Percentiles rank a stretch among this genome's conserved stretches.
Evolutionary conservation across 2,888 invertebrate genomes (phyloP).

Genomic region (Autographa gamma): DNA sequence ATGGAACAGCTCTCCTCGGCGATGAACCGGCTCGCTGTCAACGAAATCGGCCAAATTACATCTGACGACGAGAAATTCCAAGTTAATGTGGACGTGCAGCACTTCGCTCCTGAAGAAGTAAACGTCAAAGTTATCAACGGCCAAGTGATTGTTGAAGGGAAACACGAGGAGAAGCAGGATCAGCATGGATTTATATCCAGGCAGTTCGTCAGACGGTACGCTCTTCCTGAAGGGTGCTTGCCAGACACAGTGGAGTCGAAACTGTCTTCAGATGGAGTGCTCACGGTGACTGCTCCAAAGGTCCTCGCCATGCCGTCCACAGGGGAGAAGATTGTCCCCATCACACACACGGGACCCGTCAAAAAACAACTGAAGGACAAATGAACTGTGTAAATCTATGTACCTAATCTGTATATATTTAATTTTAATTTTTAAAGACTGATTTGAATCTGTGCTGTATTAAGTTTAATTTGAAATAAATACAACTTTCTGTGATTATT

Average conservation of each 20-base stretch:
- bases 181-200: conserved; percentile 92
- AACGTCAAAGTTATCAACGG: conserved; percentile 92
- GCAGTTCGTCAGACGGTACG: conserved; percentile 92
- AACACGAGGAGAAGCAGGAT: conserved; percentile 93
- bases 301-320: conserved; percentile 77
- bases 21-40: conserved; percentile 78
- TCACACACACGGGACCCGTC: conserved; percentile 89
- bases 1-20: conserved; percentile 74
- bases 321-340: conserved; percentile 89
- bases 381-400: conserved; percentile 29
- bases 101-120: conserved; percentile 93
- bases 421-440: conserved; percentile 67
- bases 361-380: conserved; percentile 68
- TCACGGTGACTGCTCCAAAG: conserved; percentile 92
- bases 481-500: not conserved
- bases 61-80: conserved; percentile 89
- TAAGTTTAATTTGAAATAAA: conserved; percentile 51
- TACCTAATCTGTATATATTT: conserved; percentile 24
- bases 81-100: conserved; percentile 93
- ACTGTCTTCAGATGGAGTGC: conserved; percentile 93
- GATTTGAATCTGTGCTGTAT: conserved; percentile 60
- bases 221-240: conserved; percentile 92
- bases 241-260: conserved; percentile 92
- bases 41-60: conserved; percentile 82
- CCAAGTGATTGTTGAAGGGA: conserved; percentile 92